Conservation (phyloP, 2,888 invertebrate genomes). For the Limnephilus auricula region DNA sequence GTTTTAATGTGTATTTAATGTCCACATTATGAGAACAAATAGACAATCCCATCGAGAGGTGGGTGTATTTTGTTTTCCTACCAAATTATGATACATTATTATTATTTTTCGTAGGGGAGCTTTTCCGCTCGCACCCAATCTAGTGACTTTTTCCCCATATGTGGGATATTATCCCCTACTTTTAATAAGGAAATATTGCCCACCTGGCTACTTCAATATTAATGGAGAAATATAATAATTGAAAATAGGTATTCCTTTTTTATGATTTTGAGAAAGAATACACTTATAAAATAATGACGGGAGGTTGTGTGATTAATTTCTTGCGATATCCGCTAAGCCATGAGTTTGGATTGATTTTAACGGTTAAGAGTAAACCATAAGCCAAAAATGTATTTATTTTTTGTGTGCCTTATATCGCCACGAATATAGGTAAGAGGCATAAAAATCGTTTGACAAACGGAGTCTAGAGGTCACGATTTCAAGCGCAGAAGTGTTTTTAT, state of each 20-base stretch:
- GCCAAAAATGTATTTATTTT: too few species aligned
- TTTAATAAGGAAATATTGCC: background rate
- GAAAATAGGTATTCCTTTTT: background rate
- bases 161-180: background rate
- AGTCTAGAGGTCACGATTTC: too few species aligned
- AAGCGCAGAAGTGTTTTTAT: too few species aligned
- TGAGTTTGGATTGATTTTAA: too few species aligned
- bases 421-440: too few species aligned
- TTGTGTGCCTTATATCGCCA: too few species aligned
- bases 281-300: background rate
- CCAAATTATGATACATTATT: conserved; percentile 16
- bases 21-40: background rate
- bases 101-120: background rate
- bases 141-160: background rate
- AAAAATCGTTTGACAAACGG: too few species aligned
- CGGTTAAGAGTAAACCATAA: too few species aligned
- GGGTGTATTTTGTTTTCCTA: background rate
- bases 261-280: background rate
- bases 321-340: too few species aligned
- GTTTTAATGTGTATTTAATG: too few species aligned
- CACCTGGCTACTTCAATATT: background rate
- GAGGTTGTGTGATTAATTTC: too few species aligned
- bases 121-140: background rate
- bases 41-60: background rate
- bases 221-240: background rate